Evolutionary conservation across 1,140 invertebrate species (phyloP).

Genomic region (Bombus pyrosoma): DNA sequence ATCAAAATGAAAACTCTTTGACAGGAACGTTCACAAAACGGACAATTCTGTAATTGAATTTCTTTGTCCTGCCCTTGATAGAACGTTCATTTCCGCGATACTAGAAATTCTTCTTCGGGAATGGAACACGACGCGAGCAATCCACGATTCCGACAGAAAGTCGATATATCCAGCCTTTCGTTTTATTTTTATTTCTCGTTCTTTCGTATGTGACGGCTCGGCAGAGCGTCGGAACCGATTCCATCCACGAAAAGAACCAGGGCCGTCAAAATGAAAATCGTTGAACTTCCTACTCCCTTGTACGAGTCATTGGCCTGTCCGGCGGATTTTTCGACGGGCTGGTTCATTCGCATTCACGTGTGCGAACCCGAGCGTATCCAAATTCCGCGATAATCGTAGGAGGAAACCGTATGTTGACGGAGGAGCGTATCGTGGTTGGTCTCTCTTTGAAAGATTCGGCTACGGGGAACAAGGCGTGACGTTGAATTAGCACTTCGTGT

Average conservation of each 20-base stretch:
- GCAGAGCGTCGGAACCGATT: not conserved
- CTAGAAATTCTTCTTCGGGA: not conserved
- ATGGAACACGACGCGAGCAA: not conserved
- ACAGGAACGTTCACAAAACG: not conserved
- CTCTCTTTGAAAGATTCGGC: slow-evolving; percentile 32
- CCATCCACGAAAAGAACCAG: not conserved
- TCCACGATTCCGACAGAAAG: slow-evolving; percentile 36
- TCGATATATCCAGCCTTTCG: slow-evolving; percentile 40
- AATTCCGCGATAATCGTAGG: slow-evolving; percentile 70
- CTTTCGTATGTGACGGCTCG: not conserved
- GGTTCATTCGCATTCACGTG: slow-evolving; percentile 65
- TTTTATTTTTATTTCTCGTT: not conserved
- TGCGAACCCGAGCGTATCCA: slow-evolving; percentile 58
- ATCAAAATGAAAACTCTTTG: not conserved
- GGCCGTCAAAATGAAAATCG: slow-evolving; percentile 5
- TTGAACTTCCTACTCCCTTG: slow-evolving; percentile 25
- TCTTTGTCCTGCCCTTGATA: not conserved
- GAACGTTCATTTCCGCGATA: not conserved
- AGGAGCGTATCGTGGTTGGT: not conserved
- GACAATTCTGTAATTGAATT: slow-evolving; percentile 26
- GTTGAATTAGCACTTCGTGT: slow-evolving; percentile 45
- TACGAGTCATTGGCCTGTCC: slow-evolving; percentile 46
- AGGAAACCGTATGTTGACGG: not conserved
- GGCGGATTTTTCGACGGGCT: not conserved
- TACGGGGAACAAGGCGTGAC: slow-evolving; percentile 31